Base-by-base conservation (phyloP, 2,888 invertebrate genomes). In the Mayetiola destructor region DNA sequence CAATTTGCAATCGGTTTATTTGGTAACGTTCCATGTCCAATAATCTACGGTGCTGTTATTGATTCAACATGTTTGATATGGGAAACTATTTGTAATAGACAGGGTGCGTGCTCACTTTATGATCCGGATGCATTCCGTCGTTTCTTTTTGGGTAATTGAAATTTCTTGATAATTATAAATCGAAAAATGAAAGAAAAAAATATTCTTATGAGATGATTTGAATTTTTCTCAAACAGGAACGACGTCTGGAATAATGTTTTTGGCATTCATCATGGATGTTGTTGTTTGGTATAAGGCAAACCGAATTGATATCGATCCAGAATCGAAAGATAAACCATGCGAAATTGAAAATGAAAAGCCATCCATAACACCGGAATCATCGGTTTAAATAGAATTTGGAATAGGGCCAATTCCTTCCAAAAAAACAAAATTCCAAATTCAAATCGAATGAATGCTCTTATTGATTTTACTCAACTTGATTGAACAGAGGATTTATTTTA, bases 1-100 rank as follows among this genome's bases (percentile, higher is more conserved):
- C 90, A 91, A 71, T 91, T 91, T 73, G 91, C 92, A 58, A 91
- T 92, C 62, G 92, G 92, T 59, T 78, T 92, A 63, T 91, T 93
- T 73, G 92, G 90, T 63, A 93, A 92, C 73, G 91, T 93, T 67
- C 93, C 92, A 64, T 93, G 93, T 72, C 91, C 92, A n/a, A 89
- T 92, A 64, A 82, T 93, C 64, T 93, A 93, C 73, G 93, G 92
- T 60, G 87, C 88, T 42, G 88, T 92, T 4, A 87, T 93, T 58
- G 93, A 93, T 76, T 89, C 88, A 2, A 89, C 92, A 5, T 93
- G 93, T 69, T 78, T 90, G 32, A 82, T 90, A 63, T 88, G 92
- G 78, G 89, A 90, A 71, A 80, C 79, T 59, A 80, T 85, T 2
- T 90, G 90, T 69, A 86, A 84, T 48, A 78, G 84, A 66, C 75